A percentile compares a stretch with the other conserved stretches of the same genome.
Evolutionary conservation across 2,888 invertebrate species (phyloP).

Genomic region (Callosobruchus maculatus): DNA sequence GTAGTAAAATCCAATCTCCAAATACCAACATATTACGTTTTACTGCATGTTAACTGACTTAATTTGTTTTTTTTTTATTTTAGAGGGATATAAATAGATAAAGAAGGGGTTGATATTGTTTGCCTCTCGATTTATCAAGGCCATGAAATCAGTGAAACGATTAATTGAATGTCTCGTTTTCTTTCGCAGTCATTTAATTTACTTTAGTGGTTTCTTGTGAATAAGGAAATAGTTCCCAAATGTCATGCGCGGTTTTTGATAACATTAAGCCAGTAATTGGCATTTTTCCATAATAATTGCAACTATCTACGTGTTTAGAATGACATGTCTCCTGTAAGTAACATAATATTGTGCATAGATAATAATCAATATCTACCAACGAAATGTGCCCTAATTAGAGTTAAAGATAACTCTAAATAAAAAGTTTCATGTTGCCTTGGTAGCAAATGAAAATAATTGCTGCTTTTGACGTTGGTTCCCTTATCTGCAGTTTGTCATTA

Average conservation of each 20-base stretch:
- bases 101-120: neutral
- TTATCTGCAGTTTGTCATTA: too few relatives aligned
- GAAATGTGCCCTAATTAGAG: too few relatives aligned
- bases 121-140: neutral
- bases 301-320: neutral
- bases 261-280: neutral
- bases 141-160: neutral
- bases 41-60: too few relatives aligned
- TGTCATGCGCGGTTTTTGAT: neutral
- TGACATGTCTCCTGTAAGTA: neutral
- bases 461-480: too few relatives aligned
- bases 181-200: neutral
- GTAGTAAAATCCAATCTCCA: too few relatives aligned
- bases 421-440: too few relatives aligned
- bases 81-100: neutral
- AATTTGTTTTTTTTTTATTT: too few relatives aligned
- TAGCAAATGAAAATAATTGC: too few relatives aligned
- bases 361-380: too few relatives aligned
- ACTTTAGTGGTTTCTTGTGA: neutral
- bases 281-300: neutral
- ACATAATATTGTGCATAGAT: neutral
- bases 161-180: neutral
- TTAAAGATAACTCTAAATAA: too few relatives aligned
- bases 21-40: too few relatives aligned
- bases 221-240: neutral